A percentile compares a stretch with the other conserved stretches of the same genome.
phyloP scores from a whole-genome alignment of 1,140 invertebrate genomes.

The Meloidogyne hapla region DNA sequence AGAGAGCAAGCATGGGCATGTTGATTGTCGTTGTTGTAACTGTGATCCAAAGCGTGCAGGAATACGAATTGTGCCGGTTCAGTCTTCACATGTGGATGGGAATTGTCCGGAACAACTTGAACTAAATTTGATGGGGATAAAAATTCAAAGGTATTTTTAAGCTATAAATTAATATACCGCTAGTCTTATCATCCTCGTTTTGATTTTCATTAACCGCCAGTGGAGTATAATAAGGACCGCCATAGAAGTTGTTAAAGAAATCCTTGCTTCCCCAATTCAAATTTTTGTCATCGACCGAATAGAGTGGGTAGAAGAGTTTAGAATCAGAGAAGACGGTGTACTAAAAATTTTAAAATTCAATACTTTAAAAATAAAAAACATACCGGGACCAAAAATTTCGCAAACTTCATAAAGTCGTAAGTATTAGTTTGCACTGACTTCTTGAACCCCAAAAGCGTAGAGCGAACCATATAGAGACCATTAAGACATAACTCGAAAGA shows the following conservation, averaged over 20 bases:
- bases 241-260: slow-evolving; percentile 32
- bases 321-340: slow-evolving; percentile 27
- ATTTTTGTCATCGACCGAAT: slow-evolving; percentile 25
- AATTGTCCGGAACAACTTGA: too few species aligned
- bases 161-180: background rate
- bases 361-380: background rate
- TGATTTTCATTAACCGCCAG: background rate
- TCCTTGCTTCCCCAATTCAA: slow-evolving; percentile 23
- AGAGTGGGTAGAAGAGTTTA: slow-evolving; percentile 29
- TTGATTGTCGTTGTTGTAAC: background rate
- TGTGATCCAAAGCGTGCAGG: background rate
- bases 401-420: slow-evolving; percentile 33
- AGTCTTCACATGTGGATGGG: background rate
- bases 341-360: slow-evolving; percentile 8
- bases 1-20: background rate
- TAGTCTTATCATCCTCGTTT: background rate
- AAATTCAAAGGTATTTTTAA: background rate
- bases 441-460: slow-evolving; percentile 30
- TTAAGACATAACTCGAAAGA: slow-evolving; percentile 39
- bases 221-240: slow-evolving; percentile 15
- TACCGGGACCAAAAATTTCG: slow-evolving; percentile 27
- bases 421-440: slow-evolving; percentile 21
- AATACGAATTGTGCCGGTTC: background rate
- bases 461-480: slow-evolving; percentile 30
- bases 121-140: too few species aligned